These are phyloP conservation scores for Conops quadrifasciatus DNA, from an alignment of 2,888 invertebrate genomes.

Conservation along the genomic window DNA sequence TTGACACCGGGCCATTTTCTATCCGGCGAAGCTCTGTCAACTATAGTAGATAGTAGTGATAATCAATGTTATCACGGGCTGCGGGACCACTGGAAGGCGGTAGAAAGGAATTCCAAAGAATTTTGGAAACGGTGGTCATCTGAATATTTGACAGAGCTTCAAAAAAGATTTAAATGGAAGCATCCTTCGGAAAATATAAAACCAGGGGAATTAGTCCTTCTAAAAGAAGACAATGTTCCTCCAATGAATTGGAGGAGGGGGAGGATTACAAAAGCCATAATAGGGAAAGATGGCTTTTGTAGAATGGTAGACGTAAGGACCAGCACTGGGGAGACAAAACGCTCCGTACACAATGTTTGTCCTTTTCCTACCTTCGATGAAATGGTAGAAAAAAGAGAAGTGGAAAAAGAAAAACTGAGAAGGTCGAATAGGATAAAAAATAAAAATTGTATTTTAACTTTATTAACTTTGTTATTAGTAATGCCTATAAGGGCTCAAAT, in stretches of 20 bases:
- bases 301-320: not conserved
- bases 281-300: constrained; percentile 1
- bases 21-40: constrained; percentile 7
- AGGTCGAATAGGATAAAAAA: constrained; percentile 16
- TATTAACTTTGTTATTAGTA: not conserved
- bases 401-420: not conserved
- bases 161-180: constrained; percentile 12
- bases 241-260: constrained; percentile 11
- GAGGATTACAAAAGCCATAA: constrained; percentile 4
- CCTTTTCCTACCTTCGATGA: constrained; percentile 8
- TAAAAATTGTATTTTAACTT: constrained; percentile 10
- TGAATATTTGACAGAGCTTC: constrained; percentile 17
- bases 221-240: constrained; percentile 16
- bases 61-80: constrained; percentile 13
- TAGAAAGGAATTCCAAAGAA: not conserved
- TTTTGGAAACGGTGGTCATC: constrained; percentile 11
- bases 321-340: too few relatives aligned
- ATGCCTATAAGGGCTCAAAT: not conserved
- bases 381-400: not conserved
- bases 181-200: not conserved
- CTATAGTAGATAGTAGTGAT: not conserved
- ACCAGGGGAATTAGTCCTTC: constrained; percentile 1
- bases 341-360: constrained; percentile 19
- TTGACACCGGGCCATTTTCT: constrained; percentile 25
- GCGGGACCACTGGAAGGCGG: constrained; percentile 17